These are phyloP conservation scores for Valencia hispanica DNA, from an alignment of 2,797 vertebrate species.

Conservation along the genomic window DNA sequence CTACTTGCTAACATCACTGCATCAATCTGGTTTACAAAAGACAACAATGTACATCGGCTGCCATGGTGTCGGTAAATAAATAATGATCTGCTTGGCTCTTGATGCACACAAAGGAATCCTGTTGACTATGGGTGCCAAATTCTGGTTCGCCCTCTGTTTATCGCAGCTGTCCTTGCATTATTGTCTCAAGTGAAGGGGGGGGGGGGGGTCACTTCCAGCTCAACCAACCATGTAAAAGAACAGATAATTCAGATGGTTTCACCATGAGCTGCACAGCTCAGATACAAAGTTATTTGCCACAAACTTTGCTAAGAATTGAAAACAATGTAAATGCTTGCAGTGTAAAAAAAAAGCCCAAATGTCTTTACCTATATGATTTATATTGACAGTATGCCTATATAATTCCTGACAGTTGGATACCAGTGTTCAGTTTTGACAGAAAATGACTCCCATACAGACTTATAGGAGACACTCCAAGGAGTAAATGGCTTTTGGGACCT, in stretches of 20 bases:
- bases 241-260: neutral
- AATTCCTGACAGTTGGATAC: slow-evolving; percentile 28
- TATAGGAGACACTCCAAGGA: slow-evolving; percentile 44
- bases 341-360: neutral
- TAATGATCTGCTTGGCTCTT: slow-evolving; percentile 58
- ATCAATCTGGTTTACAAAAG: slow-evolving; percentile 57
- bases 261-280: slow-evolving; percentile 5
- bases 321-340: neutral
- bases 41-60: slow-evolving; percentile 42
- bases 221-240: slow-evolving; percentile 38
- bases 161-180: slow-evolving; percentile 41
- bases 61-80: slow-evolving; percentile 63
- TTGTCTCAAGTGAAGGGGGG: slow-evolving; percentile 44
- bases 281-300: neutral
- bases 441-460: slow-evolving; percentile 32
- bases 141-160: slow-evolving; percentile 28
- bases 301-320: neutral
- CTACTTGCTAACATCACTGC: slow-evolving; percentile 19
- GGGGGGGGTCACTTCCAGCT: slow-evolving; percentile 13
- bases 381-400: slow-evolving; percentile 53
- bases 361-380: slow-evolving; percentile 44
- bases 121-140: slow-evolving; percentile 39
- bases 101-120: slow-evolving; percentile 60
- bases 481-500: slow-evolving; percentile 71
- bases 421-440: slow-evolving; percentile 51